Base-by-base conservation (phyloP, 2,888 invertebrate genomes). In the Hydrotaea diabolus region DNA sequence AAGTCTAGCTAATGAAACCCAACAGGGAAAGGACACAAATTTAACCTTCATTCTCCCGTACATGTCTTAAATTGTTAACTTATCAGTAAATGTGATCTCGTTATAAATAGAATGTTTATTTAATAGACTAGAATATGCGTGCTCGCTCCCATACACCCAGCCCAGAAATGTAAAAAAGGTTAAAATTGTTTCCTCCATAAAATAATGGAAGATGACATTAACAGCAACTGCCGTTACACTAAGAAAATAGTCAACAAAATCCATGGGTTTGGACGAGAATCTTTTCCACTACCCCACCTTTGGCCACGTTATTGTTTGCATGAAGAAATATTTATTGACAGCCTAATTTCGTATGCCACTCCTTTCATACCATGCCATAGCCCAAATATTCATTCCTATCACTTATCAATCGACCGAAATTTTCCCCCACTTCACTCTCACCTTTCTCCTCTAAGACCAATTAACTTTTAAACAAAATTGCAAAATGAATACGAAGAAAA, bases 31-130 rank as follows among this genome's bases (percentile, higher is more conserved):
- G n/a, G 49, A 62, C 31, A 4, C 2, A 2, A 59, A 74, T 23
- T 66, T 21, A 39, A 39, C 39, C 39, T 57, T 26, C n/a, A 59
- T 8, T 81, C 46, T 46, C 19, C 69, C 76, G 26, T 76, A 53
- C 72, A 79, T 81, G 78, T 81, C 49, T 76, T 55, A 64, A 75
- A 81, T 72, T 81, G 77, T 78, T 81, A 78, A 75, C 26, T 74
- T 84, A 75, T 76, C 77, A 81, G 39, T 78, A 81, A 78, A 73
- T 84, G 81, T 81, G 84, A 84, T 84, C 75, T 81, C n/a, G 46
- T 77, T 75, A 59, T 2, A 76, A 59, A 55, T 59, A 59, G 23
- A 59, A 13, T 23, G 59, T 64, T 43, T 64, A 55, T 64, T 43
- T 55, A 55, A 55, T 76, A 69, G 39, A 46, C 49, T 55, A 69